A percentile compares a stretch with the other conserved stretches of the same genome.
These are phyloP conservation scores for Balanococcus diminutus DNA, from an alignment of 2,888 invertebrate genomes.

Conservation along the genomic window DNA sequence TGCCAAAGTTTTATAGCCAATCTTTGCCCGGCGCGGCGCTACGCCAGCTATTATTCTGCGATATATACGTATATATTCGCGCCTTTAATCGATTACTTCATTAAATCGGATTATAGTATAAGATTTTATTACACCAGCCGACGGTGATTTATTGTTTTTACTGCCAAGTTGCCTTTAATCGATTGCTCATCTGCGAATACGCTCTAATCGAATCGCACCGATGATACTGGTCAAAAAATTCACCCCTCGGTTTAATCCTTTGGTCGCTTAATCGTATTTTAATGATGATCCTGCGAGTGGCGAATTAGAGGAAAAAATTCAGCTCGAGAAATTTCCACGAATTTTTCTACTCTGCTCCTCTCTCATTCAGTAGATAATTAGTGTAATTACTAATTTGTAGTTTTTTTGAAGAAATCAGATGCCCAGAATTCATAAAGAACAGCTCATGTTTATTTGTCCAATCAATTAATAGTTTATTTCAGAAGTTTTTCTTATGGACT, in stretches of 20 bases:
- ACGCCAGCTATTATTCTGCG: neutral
- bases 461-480: too few relatives aligned
- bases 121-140: conserved; percentile 10
- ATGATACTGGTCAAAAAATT: neutral
- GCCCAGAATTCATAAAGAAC: too few relatives aligned
- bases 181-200: conserved; percentile 15
- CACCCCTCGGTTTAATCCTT: neutral
- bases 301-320: neutral
- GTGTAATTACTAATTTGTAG: too few relatives aligned
- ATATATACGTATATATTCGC: conserved; percentile 29
- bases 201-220: neutral
- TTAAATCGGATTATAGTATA: conserved; percentile 29
- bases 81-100: conserved; percentile 33
- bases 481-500: too few relatives aligned
- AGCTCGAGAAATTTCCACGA: neutral
- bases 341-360: neutral
- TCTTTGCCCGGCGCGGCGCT: neutral
- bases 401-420: too few relatives aligned
- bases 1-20: conserved; percentile 30
- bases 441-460: too few relatives aligned
- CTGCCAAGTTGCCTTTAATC: neutral
- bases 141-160: conserved; percentile 31
- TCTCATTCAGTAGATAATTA: too few relatives aligned
- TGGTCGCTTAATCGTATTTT: conserved; percentile 4
- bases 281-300: neutral